phyloP scores from a whole-genome alignment of 2,797 vertebrate species.

The Mormyrops boulengeri region DNA sequence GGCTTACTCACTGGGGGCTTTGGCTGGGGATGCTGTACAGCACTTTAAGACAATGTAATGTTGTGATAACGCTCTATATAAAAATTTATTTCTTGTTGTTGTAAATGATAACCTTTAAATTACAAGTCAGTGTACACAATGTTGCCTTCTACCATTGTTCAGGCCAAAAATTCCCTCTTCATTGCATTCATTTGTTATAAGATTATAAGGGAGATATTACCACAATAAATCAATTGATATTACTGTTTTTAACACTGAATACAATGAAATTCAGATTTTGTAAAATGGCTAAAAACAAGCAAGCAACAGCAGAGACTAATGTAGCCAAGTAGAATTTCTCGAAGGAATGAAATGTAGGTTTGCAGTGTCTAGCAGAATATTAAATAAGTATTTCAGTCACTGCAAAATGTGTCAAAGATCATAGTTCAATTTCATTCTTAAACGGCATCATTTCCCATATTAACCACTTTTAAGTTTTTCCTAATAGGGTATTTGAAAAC shows the following conservation, averaged over 20 bases:
- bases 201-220: background rate
- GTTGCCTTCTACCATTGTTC: background rate
- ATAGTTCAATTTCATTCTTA: background rate
- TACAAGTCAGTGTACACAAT: background rate
- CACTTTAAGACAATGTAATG: too few relatives aligned
- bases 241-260: background rate
- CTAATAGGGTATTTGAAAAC: background rate
- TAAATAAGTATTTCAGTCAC: background rate
- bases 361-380: background rate
- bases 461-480: background rate
- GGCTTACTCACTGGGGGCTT: too few relatives aligned
- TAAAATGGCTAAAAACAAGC: background rate
- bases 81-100: too few relatives aligned
- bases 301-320: background rate
- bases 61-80: too few relatives aligned
- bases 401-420: background rate
- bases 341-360: background rate
- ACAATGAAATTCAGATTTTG: background rate
- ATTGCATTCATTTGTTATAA: background rate
- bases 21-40: too few relatives aligned
- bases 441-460: background rate
- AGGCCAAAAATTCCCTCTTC: background rate
- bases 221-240: background rate
- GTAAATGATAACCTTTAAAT: background rate
- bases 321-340: background rate